Conservation (phyloP, 2,888 invertebrate species). For the Pammene aurita region DNA sequence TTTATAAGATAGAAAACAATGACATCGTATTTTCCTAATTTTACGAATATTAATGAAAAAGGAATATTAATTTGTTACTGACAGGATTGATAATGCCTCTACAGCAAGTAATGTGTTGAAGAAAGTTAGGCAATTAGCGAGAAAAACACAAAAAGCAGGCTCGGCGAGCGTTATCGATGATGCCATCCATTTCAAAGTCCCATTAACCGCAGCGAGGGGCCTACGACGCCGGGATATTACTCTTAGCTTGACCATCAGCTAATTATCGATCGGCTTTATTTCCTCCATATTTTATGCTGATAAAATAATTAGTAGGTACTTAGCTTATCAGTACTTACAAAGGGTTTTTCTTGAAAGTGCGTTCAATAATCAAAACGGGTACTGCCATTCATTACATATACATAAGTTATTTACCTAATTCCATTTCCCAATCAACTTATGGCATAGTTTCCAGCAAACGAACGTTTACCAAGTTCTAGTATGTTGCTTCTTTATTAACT, state of each 20-base stretch:
- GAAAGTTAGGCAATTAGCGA: constrained; percentile 69
- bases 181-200: constrained; percentile 65
- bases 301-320: not conserved
- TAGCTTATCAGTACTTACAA: too few species aligned
- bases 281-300: not conserved
- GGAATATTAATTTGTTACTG: constrained; percentile 48
- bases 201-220: constrained; percentile 59
- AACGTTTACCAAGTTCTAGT: too few species aligned
- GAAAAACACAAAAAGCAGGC: constrained; percentile 70
- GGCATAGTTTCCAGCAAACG: too few species aligned
- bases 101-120: constrained; percentile 64
- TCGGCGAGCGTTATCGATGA: constrained; percentile 63
- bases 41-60: constrained; percentile 47
- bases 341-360: too few species aligned
- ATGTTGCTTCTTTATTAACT: too few species aligned
- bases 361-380: too few species aligned
- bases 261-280: constrained; percentile 23
- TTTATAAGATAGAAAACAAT: constrained; percentile 6
- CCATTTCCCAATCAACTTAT: too few species aligned
- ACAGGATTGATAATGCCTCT: constrained; percentile 61
- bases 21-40: constrained; percentile 9
- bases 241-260: constrained; percentile 34
- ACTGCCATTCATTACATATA: too few species aligned
- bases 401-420: too few species aligned
- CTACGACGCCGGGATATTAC: constrained; percentile 31